Conservation (phyloP, 2,113 vertebrate species). For the Gnathonemus longibarbis region DNA sequence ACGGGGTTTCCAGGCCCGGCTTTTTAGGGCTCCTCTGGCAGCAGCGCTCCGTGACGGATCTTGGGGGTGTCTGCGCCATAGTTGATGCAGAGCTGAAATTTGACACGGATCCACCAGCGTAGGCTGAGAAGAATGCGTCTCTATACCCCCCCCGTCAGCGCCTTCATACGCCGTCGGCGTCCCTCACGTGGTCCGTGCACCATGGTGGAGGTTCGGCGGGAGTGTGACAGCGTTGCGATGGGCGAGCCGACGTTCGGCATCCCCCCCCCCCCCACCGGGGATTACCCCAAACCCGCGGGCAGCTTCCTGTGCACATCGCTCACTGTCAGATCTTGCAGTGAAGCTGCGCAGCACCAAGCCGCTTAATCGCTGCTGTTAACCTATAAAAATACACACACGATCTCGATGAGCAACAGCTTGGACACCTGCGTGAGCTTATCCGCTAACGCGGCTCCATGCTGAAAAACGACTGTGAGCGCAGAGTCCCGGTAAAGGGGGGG, state of each 20-base stretch:
- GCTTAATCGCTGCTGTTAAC: slow-evolving; percentile 7
- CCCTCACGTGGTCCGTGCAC: not conserved
- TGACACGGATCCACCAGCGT: not conserved
- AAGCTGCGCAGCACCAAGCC: not conserved
- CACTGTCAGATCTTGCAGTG: not conserved
- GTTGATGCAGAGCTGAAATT: not conserved
- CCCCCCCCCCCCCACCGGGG: not conserved
- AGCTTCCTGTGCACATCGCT: not conserved
- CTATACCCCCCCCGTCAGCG: not conserved
- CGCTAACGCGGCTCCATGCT: not conserved
- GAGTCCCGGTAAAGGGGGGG: not conserved
- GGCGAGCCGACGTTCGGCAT: not conserved
- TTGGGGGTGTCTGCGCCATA: not conserved
- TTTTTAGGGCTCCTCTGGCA: not conserved
- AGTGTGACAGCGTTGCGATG: too few relatives aligned
- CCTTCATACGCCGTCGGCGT: not conserved
- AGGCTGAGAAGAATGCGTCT: not conserved
- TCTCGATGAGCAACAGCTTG: not conserved
- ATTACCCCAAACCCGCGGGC: not conserved
- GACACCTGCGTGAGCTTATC: not conserved
- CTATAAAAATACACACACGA: not conserved
- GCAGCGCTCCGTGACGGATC: not conserved
- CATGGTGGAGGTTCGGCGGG: not conserved
- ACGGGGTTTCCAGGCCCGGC: not conserved
- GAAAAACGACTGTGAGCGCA: not conserved